phyloP scores from a whole-genome alignment of 2,797 vertebrate genomes.

The Dromococcyx pavoninus region DNA sequence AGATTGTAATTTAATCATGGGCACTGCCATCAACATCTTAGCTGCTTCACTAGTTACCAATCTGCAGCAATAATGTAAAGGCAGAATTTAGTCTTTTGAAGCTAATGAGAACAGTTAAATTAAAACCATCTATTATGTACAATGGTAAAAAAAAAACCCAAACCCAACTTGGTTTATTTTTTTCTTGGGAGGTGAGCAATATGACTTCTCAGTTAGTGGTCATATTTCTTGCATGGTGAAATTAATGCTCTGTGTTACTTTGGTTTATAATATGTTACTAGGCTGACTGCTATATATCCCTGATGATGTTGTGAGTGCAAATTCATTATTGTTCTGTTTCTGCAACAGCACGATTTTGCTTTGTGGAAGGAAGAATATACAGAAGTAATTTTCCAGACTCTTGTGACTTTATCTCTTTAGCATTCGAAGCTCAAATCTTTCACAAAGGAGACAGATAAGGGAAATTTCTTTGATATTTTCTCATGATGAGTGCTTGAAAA shows the following conservation, averaged over 20 bases:
- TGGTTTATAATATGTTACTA: neutral
- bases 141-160: neutral
- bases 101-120: neutral
- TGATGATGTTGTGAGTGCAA: neutral
- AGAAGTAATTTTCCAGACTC: neutral
- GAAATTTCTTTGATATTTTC: neutral
- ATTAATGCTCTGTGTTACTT: neutral
- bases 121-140: neutral
- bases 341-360: neutral
- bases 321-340: neutral
- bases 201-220: neutral
- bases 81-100: neutral
- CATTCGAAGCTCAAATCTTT: neutral
- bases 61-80: neutral
- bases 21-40: neutral
- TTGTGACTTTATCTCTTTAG: neutral
- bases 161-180: neutral
- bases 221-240: neutral
- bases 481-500: neutral
- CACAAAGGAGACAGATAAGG: neutral
- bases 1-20: neutral
- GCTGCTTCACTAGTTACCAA: neutral
- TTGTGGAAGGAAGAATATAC: neutral
- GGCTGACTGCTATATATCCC: neutral
- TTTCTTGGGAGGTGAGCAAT: neutral